Evolutionary conservation across 2,888 invertebrate species (phyloP), one percentile per base, ranked within the genome.

Genomic region (Biston betularia): DNA sequence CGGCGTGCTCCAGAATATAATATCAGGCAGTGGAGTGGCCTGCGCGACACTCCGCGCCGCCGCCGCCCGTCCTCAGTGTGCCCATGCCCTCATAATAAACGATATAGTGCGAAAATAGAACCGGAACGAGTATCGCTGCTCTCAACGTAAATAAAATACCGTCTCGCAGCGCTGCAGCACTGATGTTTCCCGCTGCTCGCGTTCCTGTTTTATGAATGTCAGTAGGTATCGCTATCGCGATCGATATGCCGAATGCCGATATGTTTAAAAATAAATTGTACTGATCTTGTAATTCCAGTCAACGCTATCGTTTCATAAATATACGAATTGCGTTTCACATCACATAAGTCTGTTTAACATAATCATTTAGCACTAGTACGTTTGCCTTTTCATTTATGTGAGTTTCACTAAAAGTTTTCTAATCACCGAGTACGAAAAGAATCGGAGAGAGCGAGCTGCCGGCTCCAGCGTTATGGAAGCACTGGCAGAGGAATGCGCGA

Each of bases 1-100:
- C 85, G 87, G 84, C 92, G 89, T 93, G 93, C 90, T 94, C 94
- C 86, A 93, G 93, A 93, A 93, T 93, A 93, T 92, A 91, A 93
- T 93, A 93, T 92, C 89, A 93, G 89, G 84, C 89, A 79, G 86
- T 88, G 85, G 84, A 89, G 91, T 89, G 91, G 89, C 84, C 87
- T 83, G 85, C 81, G 87, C 87, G 81, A 82, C 68, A 79, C 75
- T 74, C 70, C 76, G 73, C 80, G 77, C 71, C 79, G 78, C 77
- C 77, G 76, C 77, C 77, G 76, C 73, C 77, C 82, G 82, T 81
- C 80, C 78, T 79, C 79, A 72, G 75, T 79, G 80, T 76, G 84
- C 81, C 86, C 85, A 83, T 79, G 84, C 87, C 86, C 86, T 88
- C 86, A 83, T 88, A 87, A 89, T 89, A 88, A 88, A 89, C 90